These are phyloP conservation scores for Sebastes schlegelii DNA, from an alignment of 2,113 vertebrate species.

Conservation along the genomic window DNA sequence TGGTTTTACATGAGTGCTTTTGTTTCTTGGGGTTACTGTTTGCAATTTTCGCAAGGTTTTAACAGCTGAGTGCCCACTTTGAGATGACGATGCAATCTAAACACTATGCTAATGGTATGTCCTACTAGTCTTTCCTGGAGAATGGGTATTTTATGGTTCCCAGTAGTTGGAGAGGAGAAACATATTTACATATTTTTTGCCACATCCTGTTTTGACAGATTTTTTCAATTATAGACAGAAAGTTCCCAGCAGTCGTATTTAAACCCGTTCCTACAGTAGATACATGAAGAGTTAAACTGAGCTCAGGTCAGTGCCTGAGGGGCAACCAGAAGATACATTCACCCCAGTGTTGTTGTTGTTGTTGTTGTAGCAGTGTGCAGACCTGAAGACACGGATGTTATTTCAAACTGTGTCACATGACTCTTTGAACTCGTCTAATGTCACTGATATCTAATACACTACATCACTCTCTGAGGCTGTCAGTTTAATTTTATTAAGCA, in stretches of 20 bases:
- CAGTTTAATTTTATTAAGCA: conserved; percentile 2
- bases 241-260: not conserved
- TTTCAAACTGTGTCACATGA: not conserved
- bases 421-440: not conserved
- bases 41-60: not conserved
- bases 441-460: not conserved
- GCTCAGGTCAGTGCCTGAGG: conserved; percentile 20
- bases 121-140: not conserved
- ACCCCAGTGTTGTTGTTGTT: conserved; percentile 31
- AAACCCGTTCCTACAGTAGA: not conserved
- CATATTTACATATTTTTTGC: not conserved
- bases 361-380: conserved; percentile 10
- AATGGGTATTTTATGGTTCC: not conserved
- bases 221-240: not conserved
- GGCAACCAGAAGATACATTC: conserved; percentile 61
- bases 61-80: not conserved
- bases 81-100: not conserved
- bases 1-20: not conserved
- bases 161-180: not conserved
- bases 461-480: not conserved
- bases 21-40: not conserved
- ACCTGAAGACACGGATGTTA: not conserved
- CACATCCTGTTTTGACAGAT: not conserved
- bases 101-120: not conserved
- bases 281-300: not conserved